Percentiles rank a stretch among this genome's conserved stretches.
Conservation (phyloP, 2,888 invertebrate species). For the Sphaeridia pumilis region DNA sequence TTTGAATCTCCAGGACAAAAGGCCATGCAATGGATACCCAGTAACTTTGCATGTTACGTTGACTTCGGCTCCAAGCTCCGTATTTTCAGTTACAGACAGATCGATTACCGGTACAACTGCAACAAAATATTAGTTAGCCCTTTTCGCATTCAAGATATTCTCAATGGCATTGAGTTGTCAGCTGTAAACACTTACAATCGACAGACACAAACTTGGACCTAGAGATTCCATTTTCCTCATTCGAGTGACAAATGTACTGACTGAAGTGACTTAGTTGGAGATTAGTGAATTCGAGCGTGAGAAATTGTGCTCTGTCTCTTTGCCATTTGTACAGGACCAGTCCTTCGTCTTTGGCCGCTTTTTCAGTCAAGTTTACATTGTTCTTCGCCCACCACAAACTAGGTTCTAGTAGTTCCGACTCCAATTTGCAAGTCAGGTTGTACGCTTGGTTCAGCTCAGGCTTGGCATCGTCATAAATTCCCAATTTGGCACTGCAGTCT, state of each 20-base stretch:
- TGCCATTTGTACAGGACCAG: not conserved
- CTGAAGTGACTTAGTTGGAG: constrained; percentile 61
- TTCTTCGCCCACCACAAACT: constrained; percentile 50
- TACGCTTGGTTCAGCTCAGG: not conserved
- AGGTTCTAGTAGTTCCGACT: constrained; percentile 39
- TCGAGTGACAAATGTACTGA: constrained; percentile 49
- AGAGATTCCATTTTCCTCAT: constrained; percentile 37
- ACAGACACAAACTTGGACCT: constrained; percentile 2
- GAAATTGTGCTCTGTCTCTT: constrained; percentile 42
- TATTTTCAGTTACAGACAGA: constrained; percentile 4
- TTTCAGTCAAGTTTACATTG: constrained; percentile 47
- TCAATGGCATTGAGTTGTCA: not conserved
- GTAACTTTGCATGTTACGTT: constrained; percentile 27
- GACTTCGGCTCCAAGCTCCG: constrained; percentile 18
- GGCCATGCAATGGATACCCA: constrained; percentile 28
- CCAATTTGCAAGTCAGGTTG: constrained; percentile 5
- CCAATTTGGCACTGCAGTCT: not conserved
- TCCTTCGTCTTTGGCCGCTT: constrained; percentile 43
- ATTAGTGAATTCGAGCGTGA: constrained; percentile 47
- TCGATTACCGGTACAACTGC: constrained; percentile 7
- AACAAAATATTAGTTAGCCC: too few species aligned
- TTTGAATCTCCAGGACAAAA: constrained; percentile 24
- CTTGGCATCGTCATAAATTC: not conserved
- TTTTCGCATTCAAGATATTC: not conserved
- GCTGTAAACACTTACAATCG: not conserved